Percentiles rank a stretch among this genome's conserved stretches.
phyloP scores from a whole-genome alignment of 2,113 vertebrate species.

The Microcebus murinus region DNA sequence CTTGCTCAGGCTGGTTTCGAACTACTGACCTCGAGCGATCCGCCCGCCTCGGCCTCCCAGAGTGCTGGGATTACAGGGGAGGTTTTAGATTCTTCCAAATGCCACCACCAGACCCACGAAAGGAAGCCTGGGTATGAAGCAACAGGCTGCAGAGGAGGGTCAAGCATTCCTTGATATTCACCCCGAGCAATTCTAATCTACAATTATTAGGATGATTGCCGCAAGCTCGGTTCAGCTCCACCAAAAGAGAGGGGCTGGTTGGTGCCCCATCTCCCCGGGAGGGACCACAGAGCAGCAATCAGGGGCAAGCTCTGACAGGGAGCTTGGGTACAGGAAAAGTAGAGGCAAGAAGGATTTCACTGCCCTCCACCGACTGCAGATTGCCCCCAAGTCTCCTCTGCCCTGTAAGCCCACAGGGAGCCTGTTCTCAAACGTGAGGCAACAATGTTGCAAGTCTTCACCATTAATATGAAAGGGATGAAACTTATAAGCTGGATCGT shows the following conservation, averaged over 20 bases:
- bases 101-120: background rate
- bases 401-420: background rate
- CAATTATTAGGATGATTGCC: background rate
- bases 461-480: background rate
- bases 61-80: background rate
- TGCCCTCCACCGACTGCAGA: background rate
- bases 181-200: background rate
- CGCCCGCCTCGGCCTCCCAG: too few species aligned
- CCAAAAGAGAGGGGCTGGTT: fast-evolving
- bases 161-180: background rate
- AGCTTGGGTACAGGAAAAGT: background rate
- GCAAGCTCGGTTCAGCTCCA: background rate
- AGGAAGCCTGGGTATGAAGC: background rate
- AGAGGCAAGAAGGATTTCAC: background rate
- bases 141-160: background rate
- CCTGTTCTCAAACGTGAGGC: background rate
- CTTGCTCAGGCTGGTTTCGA: too few species aligned
- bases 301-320: background rate
- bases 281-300: background rate
- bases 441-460: background rate
- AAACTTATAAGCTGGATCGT: background rate
- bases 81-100: background rate
- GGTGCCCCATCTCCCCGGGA: background rate
- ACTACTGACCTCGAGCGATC: too few species aligned
- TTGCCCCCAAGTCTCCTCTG: background rate